These are phyloP conservation scores for Microcebus griseorufus DNA, from an alignment of 2,113 vertebrate genomes.

Conservation along the genomic window DNA sequence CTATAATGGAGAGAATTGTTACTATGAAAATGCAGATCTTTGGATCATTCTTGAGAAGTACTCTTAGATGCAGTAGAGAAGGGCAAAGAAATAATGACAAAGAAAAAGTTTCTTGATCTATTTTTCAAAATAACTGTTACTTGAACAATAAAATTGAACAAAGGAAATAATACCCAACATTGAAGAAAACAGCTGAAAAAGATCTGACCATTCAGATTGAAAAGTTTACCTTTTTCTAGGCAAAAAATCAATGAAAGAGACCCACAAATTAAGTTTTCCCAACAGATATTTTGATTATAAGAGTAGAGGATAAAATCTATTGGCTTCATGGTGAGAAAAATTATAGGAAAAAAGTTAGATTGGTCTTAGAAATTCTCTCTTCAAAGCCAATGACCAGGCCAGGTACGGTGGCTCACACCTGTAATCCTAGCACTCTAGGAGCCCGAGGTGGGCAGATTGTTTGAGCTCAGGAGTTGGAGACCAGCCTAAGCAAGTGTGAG, in stretches of 20 bases:
- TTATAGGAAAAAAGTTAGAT: neutral
- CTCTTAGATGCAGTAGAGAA: neutral
- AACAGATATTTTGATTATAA: neutral
- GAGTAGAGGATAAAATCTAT: neutral
- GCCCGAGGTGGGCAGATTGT: too few species aligned
- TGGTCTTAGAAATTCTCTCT: neutral
- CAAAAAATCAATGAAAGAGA: constrained; percentile 46
- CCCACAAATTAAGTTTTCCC: neutral
- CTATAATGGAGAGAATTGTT: neutral
- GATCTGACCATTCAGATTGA: constrained; percentile 11
- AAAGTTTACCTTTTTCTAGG: constrained; percentile 35
- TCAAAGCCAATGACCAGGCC: neutral
- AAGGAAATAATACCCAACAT: neutral
- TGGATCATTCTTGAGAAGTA: neutral
- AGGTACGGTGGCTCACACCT: too few species aligned
- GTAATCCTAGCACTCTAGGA: too few species aligned
- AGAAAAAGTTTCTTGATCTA: neutral
- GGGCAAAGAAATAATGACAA: neutral
- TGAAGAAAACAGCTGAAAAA: constrained; percentile 14
- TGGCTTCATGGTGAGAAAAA: neutral
- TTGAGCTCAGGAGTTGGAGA: too few species aligned
- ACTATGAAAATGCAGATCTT: neutral
- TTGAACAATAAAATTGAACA: constrained; percentile 17
- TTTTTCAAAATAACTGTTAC: neutral
- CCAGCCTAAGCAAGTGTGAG: too few species aligned